These are phyloP conservation scores for Cassiopea xamachana DNA, from an alignment of 30 jellyfish, hydroid and myxozoan genomes.

Conservation along the genomic window DNA sequence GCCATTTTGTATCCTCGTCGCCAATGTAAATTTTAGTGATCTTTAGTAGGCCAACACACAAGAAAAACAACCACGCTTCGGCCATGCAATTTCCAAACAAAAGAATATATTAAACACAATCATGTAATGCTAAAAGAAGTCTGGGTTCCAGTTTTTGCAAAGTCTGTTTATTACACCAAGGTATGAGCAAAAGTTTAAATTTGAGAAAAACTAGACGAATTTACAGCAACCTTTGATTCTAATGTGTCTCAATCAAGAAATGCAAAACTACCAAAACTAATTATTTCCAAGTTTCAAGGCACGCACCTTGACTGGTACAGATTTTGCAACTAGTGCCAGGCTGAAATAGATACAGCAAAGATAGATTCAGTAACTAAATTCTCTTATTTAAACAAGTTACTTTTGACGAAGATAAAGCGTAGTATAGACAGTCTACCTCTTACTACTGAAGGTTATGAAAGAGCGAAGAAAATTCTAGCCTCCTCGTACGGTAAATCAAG, in stretches of 20 bases:
- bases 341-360: slow-evolving; percentile 50
- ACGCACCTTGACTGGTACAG: slow-evolving; percentile 62
- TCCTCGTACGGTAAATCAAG: slow-evolving; percentile 78
- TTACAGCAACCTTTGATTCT: neutral
- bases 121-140: no score
- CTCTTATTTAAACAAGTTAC: slow-evolving; percentile 52
- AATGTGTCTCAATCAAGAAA: neutral
- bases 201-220: neutral
- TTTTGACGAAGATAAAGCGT: slow-evolving; percentile 31
- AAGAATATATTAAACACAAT: no score
- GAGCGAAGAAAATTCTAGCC: slow-evolving; percentile 71
- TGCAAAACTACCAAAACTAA: neutral
- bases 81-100: neutral
- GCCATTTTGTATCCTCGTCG: slow-evolving; percentile 8
- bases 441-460: slow-evolving; percentile 77
- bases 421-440: slow-evolving; percentile 43
- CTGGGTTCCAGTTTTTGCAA: no score
- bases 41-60: neutral
- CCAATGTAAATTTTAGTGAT: neutral
- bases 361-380: slow-evolving; percentile 47
- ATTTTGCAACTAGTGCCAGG: slow-evolving; percentile 49
- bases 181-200: neutral
- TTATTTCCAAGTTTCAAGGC: slow-evolving; percentile 46
- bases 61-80: neutral
- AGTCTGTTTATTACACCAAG: neutral